Conservation (phyloP, 2,113 vertebrate genomes). For the Cathartes aura region DNA sequence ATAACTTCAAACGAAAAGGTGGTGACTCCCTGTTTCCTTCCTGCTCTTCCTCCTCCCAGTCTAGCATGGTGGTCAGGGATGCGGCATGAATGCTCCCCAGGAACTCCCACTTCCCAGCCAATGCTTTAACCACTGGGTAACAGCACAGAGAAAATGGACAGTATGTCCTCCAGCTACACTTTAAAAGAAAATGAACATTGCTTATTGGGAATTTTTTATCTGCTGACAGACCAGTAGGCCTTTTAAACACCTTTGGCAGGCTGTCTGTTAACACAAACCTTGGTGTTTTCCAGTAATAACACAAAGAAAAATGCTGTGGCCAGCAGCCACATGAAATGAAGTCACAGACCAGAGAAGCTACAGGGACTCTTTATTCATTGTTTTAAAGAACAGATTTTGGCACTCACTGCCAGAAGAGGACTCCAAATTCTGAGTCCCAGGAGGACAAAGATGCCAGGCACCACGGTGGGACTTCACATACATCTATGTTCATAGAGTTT, state of each 20-base stretch:
- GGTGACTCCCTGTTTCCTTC: conserved; percentile 61
- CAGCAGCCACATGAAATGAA: conserved; percentile 35
- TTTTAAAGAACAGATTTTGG: conserved; percentile 29
- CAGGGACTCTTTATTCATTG: conserved; percentile 41
- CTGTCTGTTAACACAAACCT: background rate
- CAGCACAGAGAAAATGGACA: background rate
- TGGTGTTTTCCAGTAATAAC: conserved; percentile 38
- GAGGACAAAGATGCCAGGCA: background rate
- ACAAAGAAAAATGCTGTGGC: conserved; percentile 42
- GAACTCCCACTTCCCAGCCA: conserved; percentile 39
- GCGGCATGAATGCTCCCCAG: conserved; percentile 1
- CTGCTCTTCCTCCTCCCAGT: conserved; percentile 37
- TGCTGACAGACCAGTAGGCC: background rate
- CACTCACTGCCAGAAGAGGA: background rate
- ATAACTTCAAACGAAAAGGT: conserved; percentile 42
- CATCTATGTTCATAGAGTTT: background rate
- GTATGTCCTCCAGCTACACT: background rate
- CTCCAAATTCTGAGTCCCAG: background rate
- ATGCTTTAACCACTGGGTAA: background rate
- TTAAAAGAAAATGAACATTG: background rate
- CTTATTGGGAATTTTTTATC: background rate
- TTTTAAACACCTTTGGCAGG: conserved; percentile 18
- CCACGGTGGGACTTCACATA: background rate
- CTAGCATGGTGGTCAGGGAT: conserved; percentile 25
- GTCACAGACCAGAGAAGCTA: background rate